phyloP scores from a whole-genome alignment of 2,113 vertebrate genomes.

The Malurus melanocephalus region DNA sequence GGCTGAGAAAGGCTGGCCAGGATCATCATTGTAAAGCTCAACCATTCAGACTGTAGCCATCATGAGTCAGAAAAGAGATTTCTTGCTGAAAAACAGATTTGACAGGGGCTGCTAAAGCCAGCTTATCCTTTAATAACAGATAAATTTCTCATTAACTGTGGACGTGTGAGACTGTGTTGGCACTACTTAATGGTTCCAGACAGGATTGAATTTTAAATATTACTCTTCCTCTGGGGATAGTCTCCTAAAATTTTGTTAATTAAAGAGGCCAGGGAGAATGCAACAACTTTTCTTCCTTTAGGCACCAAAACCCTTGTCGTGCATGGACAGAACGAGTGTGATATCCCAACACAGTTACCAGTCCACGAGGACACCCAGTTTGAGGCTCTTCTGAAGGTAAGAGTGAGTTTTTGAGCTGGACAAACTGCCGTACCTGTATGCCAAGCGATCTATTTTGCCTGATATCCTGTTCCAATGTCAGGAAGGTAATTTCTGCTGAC shows the following conservation, averaged over 20 bases:
- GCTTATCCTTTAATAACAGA: background rate
- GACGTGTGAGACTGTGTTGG: background rate
- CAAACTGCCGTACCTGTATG: background rate
- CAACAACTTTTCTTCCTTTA: slow-evolving; percentile 56
- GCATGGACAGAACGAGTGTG: slow-evolving; percentile 97
- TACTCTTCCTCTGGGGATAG: background rate
- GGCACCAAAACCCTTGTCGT: slow-evolving; percentile 97
- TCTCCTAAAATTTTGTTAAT: background rate
- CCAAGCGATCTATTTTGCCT: background rate
- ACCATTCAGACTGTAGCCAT: background rate
- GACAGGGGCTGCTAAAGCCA: background rate
- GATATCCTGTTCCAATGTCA: background rate
- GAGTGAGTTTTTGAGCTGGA: background rate
- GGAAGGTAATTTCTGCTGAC: background rate
- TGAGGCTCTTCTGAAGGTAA: slow-evolving; percentile 94
- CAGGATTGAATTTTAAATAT: background rate
- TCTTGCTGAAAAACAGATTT: slow-evolving; percentile 33
- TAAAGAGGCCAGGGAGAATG: background rate
- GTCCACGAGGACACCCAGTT: slow-evolving; percentile 99
- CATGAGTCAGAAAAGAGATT: background rate
- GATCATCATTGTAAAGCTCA: background rate
- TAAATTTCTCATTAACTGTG: background rate
- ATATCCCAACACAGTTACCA: slow-evolving; percentile 95
- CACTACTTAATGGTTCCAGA: background rate
- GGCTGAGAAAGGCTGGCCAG: slow-evolving; percentile 26